Base-by-base conservation (phyloP, 2,113 vertebrate species). In the Apus apus region DNA sequence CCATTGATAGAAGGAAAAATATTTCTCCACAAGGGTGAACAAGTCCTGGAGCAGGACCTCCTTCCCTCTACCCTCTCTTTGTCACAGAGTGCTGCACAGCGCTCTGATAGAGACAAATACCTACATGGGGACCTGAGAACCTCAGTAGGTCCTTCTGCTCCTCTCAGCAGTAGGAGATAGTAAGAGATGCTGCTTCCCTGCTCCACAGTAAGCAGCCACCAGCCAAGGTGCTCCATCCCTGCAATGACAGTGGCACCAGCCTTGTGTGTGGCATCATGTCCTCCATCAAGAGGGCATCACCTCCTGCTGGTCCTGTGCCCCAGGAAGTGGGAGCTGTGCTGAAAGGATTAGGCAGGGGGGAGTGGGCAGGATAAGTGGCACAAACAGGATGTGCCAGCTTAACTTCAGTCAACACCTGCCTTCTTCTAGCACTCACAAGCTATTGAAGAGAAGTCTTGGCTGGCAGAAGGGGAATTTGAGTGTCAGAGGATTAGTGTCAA, bases 91-190 rank as follows among this genome's bases (percentile, higher is more conserved):
- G 2, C 8, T 18, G 7, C 27, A 61, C 8, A 68, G 50, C 4
- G 20, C 43, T 48, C 66, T 34, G 48, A 27, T 1, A 6, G 22
- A 29, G 32, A 68, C 11, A 53, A 87, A 26, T 67, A 46, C 7
- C n/a, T n/a, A 20, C 7, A 3, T 0, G 0, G 30, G 11, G 13
- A 30, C 9, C 1, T 0, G 0, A 5, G 15, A 4, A 74, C 11
- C 1, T 53, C 66, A 43, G 13, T 30, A 20, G n/a, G 8, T 46
- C 29, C 15, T 32, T 87, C 56, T 38, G 7, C 23, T 58, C 27
- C 32, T 46, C 38, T 67, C 64, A 71, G 13, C 48, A 71, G 21
- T 0, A 60, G n/a, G 19, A 90, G 8, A n/a, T 0, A 46, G 23
- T 0, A 1, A 38, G 13, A 27, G 73, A 26, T 93, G 26, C 6